Evolutionary conservation across 2,113 vertebrate species (phyloP), one percentile per base, ranked within the genome.

Genomic region (Salminus brasiliensis): DNA sequence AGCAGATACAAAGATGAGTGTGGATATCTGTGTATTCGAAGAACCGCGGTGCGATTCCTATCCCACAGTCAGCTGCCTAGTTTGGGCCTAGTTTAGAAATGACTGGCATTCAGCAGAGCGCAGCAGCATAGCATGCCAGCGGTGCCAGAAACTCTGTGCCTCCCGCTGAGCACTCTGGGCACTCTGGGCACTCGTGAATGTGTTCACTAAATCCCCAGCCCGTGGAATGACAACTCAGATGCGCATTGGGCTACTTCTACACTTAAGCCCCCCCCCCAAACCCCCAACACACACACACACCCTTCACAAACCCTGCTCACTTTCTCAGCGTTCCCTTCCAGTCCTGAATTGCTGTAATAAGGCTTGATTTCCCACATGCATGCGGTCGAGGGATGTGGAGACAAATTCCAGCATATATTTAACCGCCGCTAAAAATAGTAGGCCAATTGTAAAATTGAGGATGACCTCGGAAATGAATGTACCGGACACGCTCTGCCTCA

Each of bases 51-150:
- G 8, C 49, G 5, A 18, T 29, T 36, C 43, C n/a, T 1, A 9
- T 9, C 65, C 70, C 87, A 36, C 88, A 90, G 89, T 90, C 94
- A 94, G 93, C 93, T 94, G 94, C 93, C 91, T 87, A 91, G 89
- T 90, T 90, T 81, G 81, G 87, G 92, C 85, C 88, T 87, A 88
- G 87, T 88, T 85, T 91, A 92, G 88, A 88, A 91, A 85, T 88
- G 90, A 90, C 87, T 91, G 88, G 90, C 89, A 93, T 92, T 86
- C 91, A 90, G 85, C 83, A 86, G 81, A 86, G 83, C 62, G 11
- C 21, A 77, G 90, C 87, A 73, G 65, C 30, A 90, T 86, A 73
- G 65, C 30, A n/a, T 77, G 89, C 90, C 91, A 92, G 84, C 77
- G 66, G 79, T 85, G 86, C 88, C 88, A 87, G 82, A 78, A 84